phyloP scores from a whole-genome alignment of 2,888 invertebrate species.

The Carabus problematicus region DNA sequence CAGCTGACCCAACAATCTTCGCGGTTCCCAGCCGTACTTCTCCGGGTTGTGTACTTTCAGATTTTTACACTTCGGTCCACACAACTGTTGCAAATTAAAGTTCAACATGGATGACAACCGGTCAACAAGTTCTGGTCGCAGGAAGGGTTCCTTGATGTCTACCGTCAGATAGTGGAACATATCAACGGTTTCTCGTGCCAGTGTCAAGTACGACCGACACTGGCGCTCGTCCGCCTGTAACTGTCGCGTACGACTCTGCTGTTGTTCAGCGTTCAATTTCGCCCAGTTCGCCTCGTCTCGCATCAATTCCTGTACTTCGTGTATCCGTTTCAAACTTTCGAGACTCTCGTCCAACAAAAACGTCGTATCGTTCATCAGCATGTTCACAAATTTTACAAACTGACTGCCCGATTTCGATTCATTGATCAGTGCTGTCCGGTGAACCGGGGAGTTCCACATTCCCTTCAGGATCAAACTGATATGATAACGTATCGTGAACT shows the following conservation, averaged over 20 bases:
- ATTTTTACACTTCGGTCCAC: conserved; percentile 94
- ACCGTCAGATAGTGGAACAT: conserved; percentile 97
- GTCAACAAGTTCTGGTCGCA: conserved; percentile 91
- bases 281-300: conserved; percentile 74
- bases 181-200: conserved; percentile 95
- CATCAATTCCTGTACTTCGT: conserved; percentile 87
- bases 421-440: conserved; percentile 84
- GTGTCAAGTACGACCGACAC: conserved; percentile 87
- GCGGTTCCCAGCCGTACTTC: conserved; percentile 98
- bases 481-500: conserved; percentile 97
- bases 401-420: conserved; percentile 91
- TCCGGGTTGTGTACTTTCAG: conserved; percentile 91
- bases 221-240: conserved; percentile 85
- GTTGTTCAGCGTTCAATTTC: conserved; percentile 70
- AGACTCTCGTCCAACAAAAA: conserved; percentile 95
- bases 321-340: conserved; percentile 86
- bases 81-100: conserved; percentile 95
- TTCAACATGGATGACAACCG: conserved; percentile 97
- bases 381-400: conserved; percentile 96
- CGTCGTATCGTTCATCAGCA: conserved; percentile 98
- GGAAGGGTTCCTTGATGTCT: conserved; percentile 93
- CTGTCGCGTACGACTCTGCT: conserved; percentile 79
- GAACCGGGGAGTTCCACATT: conserved; percentile 93
- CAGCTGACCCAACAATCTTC: conserved; percentile 87
- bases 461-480: conserved; percentile 96